phyloP scores from a whole-genome alignment of 1,140 invertebrate genomes.

The Orchesella cincta region DNA sequence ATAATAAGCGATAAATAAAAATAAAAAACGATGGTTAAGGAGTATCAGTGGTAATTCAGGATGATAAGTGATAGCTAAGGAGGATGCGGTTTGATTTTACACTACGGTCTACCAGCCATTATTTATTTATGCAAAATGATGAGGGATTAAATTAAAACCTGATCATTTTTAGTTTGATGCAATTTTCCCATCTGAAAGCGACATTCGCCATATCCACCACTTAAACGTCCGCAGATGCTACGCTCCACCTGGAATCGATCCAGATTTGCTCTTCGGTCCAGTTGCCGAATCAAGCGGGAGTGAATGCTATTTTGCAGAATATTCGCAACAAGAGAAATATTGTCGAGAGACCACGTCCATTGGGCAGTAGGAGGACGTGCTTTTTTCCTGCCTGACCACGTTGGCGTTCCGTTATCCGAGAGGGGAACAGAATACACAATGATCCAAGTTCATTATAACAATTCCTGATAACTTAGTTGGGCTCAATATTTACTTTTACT shows the following conservation, averaged over 20 bases:
- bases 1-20: too few species aligned
- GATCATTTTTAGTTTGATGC: conserved; percentile 16
- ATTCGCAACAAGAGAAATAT: not conserved
- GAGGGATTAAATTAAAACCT: too few species aligned
- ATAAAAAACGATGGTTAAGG: too few species aligned
- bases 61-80: too few species aligned
- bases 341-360: conserved; percentile 9
- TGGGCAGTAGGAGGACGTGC: conserved; percentile 24
- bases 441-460: conserved; percentile 42
- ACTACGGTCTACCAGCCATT: too few species aligned
- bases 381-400: conserved; percentile 34
- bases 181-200: not conserved
- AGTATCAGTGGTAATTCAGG: too few species aligned
- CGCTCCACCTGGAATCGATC: conserved; percentile 24
- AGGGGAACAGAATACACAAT: conserved; percentile 27
- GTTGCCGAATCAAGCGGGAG: not conserved
- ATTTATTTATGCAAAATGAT: too few species aligned
- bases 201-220: conserved; percentile 27
- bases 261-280: conserved; percentile 7
- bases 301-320: conserved; percentile 15
- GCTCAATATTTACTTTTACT: conserved; percentile 5
- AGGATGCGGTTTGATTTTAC: too few species aligned
- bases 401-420: conserved; percentile 40
- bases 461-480: conserved; percentile 21
- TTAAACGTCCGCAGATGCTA: conserved; percentile 3